Evolutionary conservation across 2,113 vertebrate species (phyloP).

Genomic region (Notiomystis cincta): DNA sequence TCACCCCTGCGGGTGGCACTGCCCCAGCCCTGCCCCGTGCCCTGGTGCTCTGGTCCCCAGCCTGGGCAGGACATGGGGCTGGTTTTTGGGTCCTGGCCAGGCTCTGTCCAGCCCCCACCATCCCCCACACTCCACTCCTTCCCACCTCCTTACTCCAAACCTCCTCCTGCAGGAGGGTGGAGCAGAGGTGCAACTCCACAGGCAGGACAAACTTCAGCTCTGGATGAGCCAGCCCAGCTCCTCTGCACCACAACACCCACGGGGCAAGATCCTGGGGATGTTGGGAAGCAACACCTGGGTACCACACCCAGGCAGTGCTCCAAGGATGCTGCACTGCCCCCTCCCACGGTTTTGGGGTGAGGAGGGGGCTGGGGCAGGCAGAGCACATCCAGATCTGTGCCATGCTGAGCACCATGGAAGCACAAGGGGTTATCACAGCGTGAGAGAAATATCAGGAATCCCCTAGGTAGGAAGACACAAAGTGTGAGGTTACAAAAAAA

Average conservation of each 20-base stretch:
- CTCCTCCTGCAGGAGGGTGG: rapidly evolving
- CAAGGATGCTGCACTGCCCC: not conserved
- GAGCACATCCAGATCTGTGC: not conserved
- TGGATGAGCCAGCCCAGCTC: not conserved
- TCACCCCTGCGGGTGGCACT: not conserved
- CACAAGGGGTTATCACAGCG: not conserved
- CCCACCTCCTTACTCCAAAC: rapidly evolving
- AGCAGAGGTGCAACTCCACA: not conserved
- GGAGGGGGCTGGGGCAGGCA: not conserved
- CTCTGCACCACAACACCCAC: not conserved
- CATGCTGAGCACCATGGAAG: not conserved
- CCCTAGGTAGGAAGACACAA: not conserved
- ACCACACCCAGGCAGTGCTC: not conserved
- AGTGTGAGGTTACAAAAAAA: not conserved
- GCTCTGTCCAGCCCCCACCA: not conserved
- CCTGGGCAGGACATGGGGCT: not conserved
- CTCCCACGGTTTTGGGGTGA: not conserved
- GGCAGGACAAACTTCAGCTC: rapidly evolving
- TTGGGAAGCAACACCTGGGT: rapidly evolving
- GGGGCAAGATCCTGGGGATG: not conserved
- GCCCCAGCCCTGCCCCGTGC: not conserved
- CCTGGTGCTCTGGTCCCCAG: not conserved
- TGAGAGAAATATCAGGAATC: not conserved
- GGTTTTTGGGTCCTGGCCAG: not conserved
- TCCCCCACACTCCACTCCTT: not conserved